These are phyloP conservation scores for Malurus splendens DNA, from an alignment of 2,797 vertebrate species.

Conservation along the genomic window DNA sequence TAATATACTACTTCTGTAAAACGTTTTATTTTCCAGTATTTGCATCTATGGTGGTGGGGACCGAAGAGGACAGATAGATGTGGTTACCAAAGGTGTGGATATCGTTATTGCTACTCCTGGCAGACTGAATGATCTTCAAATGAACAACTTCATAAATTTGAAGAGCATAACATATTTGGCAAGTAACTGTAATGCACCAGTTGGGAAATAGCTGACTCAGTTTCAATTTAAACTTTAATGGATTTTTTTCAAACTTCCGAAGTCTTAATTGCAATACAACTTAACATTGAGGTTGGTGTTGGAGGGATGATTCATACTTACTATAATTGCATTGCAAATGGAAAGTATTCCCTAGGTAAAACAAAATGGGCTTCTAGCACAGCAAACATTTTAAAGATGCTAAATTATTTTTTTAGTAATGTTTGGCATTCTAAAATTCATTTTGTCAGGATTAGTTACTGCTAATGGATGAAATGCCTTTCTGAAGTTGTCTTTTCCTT, in stretches of 20 bases:
- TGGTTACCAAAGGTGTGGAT: slow-evolving; percentile 84
- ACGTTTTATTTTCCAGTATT: slow-evolving; percentile 71
- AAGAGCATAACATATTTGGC: slow-evolving; percentile 91
- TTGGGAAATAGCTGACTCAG: neutral
- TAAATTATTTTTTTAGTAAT: neutral
- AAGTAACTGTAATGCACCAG: slow-evolving; percentile 29
- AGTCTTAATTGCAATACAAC: neutral
- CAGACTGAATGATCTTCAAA: slow-evolving; percentile 91
- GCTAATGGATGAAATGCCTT: neutral
- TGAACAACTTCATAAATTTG: slow-evolving; percentile 89
- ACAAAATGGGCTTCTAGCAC: neutral
- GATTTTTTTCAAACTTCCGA: neutral
- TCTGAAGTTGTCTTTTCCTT: neutral
- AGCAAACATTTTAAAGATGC: neutral
- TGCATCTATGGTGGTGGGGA: slow-evolving; percentile 94
- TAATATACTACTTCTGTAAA: neutral
- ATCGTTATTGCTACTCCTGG: slow-evolving; percentile 97
- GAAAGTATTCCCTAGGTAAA: neutral
- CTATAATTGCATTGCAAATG: neutral
- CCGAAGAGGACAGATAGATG: slow-evolving; percentile 81
- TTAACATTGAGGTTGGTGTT: neutral
- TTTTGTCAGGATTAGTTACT: neutral
- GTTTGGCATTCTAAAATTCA: neutral
- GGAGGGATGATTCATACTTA: neutral
- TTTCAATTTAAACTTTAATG: neutral